phyloP scores from a whole-genome alignment of 2,113 vertebrate species.

The pig (Sus scrofa) region T2T-Sscrofa CM000812.6:169881001-169881500 shows the following conservation, averaged over 20 bases:
- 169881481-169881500: not conserved
- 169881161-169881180: not conserved
- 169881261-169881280: not conserved
- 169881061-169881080: not conserved
- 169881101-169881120: not conserved
- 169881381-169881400: not conserved
- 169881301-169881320: not conserved
- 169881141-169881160: not conserved
- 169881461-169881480: not conserved
- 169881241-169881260: not conserved
- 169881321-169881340: not conserved
- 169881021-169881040: not conserved
- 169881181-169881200: not conserved
- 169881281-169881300: not conserved
- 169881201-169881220: not conserved
- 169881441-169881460: not conserved
- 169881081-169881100: not conserved
- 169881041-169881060: not conserved
- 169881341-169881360: not conserved
- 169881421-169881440: not conserved
- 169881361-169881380: not conserved
- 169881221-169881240: not conserved
- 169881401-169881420: constrained; percentile 41
- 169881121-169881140: not conserved
- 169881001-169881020: not conserved